Evolutionary conservation across 2,113 vertebrate genomes (phyloP), one percentile per base, ranked within the genome.

Genomic region (Ancistrus triradiatus): DNA sequence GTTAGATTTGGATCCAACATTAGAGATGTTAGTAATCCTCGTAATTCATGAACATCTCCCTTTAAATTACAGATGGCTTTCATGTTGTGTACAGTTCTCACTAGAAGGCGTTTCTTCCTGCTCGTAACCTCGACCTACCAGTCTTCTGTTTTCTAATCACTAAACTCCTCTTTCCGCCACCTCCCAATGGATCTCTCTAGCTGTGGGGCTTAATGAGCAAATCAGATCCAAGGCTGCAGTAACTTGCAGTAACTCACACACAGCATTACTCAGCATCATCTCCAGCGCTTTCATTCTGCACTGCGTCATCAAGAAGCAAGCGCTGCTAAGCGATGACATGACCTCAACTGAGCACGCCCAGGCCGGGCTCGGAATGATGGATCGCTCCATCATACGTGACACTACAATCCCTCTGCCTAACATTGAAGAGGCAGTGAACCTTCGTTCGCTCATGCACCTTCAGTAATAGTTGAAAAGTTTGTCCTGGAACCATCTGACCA

Each of bases 191-290:
- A 7, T 48, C 22, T 10, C 46, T 19, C n/a, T n/a, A 33, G 14
- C 22, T 28, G 48, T 31, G 37, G 43, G 17, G 8, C 18, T 42
- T 59, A 70, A 59, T 28, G 55, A 59, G 48, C 8, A 57, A 35
- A 59, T 59, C 25, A 46, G 37, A 43, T 66, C 44, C 52, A 25
- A 75, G 37, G 57, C 24, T 69, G 74, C 67, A 51, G 7, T 60
- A 55, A 61, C 61, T 50, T 53, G 35, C 6, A n/a, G 14, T 4
- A 6, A 35, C 17, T 47, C 21, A 18, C 44, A 33, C 51, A 60
- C 37, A 59, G 48, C 62, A 68, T 66, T 68, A 73, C 70, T 78
- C 73, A 68, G 73, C 73, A 71, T 51, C 28, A 8, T 46, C 38
- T 48, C 46, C 9, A n/a, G 33, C 24, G 10, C 31, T 63, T 4